Base-by-base conservation (phyloP, 2,113 vertebrate genomes). In the Pongo pygmaeus region DNA sequence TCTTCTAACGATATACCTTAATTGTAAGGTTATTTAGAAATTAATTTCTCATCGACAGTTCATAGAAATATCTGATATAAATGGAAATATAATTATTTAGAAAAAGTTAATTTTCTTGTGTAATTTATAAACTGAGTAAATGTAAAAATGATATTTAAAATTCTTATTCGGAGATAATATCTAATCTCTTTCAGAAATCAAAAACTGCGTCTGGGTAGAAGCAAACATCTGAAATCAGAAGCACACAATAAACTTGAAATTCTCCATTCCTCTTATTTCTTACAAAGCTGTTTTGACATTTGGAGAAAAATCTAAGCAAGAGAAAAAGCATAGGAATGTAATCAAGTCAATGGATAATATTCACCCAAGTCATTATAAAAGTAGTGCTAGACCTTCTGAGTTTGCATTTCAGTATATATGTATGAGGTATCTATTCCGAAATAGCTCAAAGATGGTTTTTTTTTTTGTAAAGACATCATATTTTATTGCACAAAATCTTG, bases 141-240 rank as follows among this genome's bases (percentile, higher is more conserved):
- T 55, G 13, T 83, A 77, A 85, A 84, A 84, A 9, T 64, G 4
- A 64, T 77, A 22, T 80, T 69, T 70, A 52, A 92, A 69, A 40
- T 74, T 74, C 52, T 89, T 22, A 46, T 67, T 92, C 16, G 70
- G 35, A 90, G 12, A 70, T 69, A 7, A 64, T 89, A 80, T 80
- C 22, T 92, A 75, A 85, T 70, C 17, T 80, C 13, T 85, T 69
- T n/a, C 40, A 95, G 35, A 96, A 85, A 78, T 94, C 85, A 74
- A 91, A 74, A 92, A 20, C 13, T 92, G 30, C 4, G 72, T 81
- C 8, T n/a, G 10, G 0, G 48, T 93, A 80, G 22, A 89, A 46
- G 20, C 20, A 38, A 85, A n/a, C 25, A 81, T 70, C 40, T 86
- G 43, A 55, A 12, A 89, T 96, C 18, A 85, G 46, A 95, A 89